These are phyloP conservation scores for Thalassoma bifasciatum DNA, from an alignment of 2,113 vertebrate species.

Conservation along the genomic window DNA sequence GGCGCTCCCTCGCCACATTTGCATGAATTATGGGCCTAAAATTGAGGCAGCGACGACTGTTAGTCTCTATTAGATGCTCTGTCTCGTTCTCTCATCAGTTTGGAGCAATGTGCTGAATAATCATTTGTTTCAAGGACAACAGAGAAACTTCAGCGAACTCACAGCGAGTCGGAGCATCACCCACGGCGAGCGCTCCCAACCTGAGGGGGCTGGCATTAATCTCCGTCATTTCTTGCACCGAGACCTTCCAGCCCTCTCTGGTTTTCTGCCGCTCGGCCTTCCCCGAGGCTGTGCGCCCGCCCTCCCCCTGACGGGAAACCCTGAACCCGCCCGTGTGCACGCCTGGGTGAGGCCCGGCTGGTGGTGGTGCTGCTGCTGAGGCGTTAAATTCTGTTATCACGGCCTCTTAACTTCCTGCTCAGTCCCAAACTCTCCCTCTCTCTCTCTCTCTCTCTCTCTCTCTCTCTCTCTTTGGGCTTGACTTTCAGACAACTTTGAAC, in stretches of 20 bases:
- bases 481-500: constrained; percentile 73
- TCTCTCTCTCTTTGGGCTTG: constrained; percentile 29
- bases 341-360: constrained; percentile 8
- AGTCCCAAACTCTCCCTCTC: neutral
- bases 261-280: constrained; percentile 7
- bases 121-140: constrained; percentile 59
- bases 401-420: constrained; percentile 44
- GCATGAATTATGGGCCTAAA: constrained; percentile 58
- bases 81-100: constrained; percentile 37
- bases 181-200: constrained; percentile 1
- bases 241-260: constrained; percentile 19
- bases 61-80: constrained; percentile 58
- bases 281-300: neutral
- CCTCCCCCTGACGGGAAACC: neutral
- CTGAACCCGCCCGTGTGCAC: neutral
- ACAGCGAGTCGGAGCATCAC: neutral
- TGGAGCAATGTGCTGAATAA: constrained; percentile 29
- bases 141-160: neutral
- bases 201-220: constrained; percentile 40
- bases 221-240: constrained; percentile 25
- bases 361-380: constrained; percentile 8
- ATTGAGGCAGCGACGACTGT: constrained; percentile 50
- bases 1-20: constrained; percentile 15
- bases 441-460: neutral
- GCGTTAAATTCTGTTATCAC: constrained; percentile 52